Conservation (phyloP, 2,888 invertebrate species). For the Agonopterix arenella region DNA sequence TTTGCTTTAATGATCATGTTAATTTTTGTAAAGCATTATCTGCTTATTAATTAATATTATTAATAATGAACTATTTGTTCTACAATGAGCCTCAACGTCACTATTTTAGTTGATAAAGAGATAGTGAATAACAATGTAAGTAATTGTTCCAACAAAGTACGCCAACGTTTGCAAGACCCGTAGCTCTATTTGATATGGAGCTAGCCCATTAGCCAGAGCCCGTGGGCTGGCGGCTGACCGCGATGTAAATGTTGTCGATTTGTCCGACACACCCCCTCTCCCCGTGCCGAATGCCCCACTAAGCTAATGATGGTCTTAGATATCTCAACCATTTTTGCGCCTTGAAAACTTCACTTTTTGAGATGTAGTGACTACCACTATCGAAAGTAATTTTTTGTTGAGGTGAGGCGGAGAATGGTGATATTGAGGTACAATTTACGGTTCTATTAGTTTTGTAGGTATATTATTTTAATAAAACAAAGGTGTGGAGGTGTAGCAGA, state of each 20-base stretch:
- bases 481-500: not conserved
- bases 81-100: too few relatives aligned
- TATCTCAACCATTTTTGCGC: not conserved
- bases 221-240: constrained; percentile 20
- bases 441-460: not conserved
- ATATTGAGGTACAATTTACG: too few relatives aligned
- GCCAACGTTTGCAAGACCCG: constrained; percentile 10
- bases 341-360: too few relatives aligned
- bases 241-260: constrained; percentile 44
- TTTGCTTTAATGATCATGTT: too few relatives aligned
- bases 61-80: too few relatives aligned
- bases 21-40: too few relatives aligned
- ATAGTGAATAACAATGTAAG: not conserved
- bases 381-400: too few relatives aligned
- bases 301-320: constrained; percentile 37
- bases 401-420: too few relatives aligned
- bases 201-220: constrained; percentile 6
- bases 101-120: not conserved
- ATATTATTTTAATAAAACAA: not conserved
- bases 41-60: too few relatives aligned
- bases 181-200: constrained; percentile 12
- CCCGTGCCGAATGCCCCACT: constrained; percentile 19
- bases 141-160: not conserved
- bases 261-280: constrained; percentile 24
- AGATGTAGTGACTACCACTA: too few relatives aligned